Conservation (phyloP, 1,140 invertebrate species). For the Ceratina japonica region DNA sequence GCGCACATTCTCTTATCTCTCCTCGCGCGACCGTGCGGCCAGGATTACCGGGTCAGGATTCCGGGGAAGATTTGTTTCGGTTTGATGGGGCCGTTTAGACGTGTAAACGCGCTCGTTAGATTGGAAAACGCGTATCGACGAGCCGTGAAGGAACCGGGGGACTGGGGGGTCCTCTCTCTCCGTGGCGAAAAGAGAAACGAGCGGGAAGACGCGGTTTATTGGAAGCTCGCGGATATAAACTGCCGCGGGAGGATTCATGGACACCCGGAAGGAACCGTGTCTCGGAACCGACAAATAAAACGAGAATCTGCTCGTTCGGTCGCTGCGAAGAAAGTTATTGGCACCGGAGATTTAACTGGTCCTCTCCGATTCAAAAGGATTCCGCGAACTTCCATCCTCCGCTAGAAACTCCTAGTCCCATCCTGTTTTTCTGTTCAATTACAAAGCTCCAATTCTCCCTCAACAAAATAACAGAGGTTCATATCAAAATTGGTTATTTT, state of each 20-base stretch:
- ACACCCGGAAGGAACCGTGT: background rate
- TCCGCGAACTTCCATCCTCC: background rate
- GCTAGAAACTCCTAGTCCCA: too few species aligned
- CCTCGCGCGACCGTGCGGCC: constrained; percentile 12
- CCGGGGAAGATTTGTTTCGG: constrained; percentile 73
- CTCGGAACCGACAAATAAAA: constrained; percentile 22
- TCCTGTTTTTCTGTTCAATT: too few species aligned
- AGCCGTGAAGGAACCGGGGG: background rate
- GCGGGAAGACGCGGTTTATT: constrained; percentile 54
- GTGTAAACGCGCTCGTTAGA: constrained; percentile 76
- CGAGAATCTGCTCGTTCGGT: background rate
- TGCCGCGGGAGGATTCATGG: constrained; percentile 12
- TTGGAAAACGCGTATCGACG: constrained; percentile 66
- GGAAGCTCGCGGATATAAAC: constrained; percentile 50
- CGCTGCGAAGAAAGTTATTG: constrained; percentile 5
- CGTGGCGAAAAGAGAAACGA: background rate
- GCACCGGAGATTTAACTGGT: background rate
- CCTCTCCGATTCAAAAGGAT: background rate
- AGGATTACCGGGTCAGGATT: constrained; percentile 64
- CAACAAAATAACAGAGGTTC: too few species aligned
- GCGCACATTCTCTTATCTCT: constrained; percentile 28
- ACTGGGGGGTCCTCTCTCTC: too few species aligned
- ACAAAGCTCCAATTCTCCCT: too few species aligned
- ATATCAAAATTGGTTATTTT: too few species aligned
- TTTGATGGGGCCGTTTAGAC: constrained; percentile 75